A percentile compares a stretch with the other conserved stretches of the same genome.
Conservation (phyloP, 2,797 vertebrate species). For the Muscicapa comitata region DNA sequence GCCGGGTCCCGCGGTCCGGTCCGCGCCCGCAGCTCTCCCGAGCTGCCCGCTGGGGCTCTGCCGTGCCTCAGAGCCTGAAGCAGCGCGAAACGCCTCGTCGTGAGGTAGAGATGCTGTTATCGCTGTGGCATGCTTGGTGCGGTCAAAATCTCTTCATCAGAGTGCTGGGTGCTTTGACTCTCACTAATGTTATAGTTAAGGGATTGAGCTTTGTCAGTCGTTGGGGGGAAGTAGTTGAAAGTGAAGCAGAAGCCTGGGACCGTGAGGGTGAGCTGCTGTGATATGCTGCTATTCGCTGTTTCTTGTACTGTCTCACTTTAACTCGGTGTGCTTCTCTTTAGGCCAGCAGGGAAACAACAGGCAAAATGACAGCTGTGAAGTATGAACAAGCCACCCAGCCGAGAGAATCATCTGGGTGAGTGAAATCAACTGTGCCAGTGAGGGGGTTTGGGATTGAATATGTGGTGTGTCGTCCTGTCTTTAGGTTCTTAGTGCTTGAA, state of each 20-base stretch:
- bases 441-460: rapidly evolving
- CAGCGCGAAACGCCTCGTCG: rapidly evolving
- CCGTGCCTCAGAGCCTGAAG: rapidly evolving
- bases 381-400: conserved; percentile 78
- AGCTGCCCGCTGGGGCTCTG: rapidly evolving
- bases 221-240: neutral
- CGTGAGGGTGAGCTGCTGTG: rapidly evolving
- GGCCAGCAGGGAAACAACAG: neutral
- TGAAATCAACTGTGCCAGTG: neutral
- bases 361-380: conserved; percentile 81
- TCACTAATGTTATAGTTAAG: rapidly evolving
- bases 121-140: rapidly evolving
- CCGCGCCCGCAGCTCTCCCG: rapidly evolving
- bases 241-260: neutral
- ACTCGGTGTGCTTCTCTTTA: neutral
- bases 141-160: rapidly evolving
- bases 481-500: neutral
- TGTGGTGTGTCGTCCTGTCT: neutral
- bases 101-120: neutral
- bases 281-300: neutral
- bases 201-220: rapidly evolving
- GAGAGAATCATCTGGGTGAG: conserved; percentile 79
- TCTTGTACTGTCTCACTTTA: neutral
- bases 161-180: rapidly evolving
- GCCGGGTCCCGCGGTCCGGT: neutral